Base-by-base conservation (phyloP, 2,113 vertebrate species). In the Gnathonemus echidnorhynchus region DNA sequence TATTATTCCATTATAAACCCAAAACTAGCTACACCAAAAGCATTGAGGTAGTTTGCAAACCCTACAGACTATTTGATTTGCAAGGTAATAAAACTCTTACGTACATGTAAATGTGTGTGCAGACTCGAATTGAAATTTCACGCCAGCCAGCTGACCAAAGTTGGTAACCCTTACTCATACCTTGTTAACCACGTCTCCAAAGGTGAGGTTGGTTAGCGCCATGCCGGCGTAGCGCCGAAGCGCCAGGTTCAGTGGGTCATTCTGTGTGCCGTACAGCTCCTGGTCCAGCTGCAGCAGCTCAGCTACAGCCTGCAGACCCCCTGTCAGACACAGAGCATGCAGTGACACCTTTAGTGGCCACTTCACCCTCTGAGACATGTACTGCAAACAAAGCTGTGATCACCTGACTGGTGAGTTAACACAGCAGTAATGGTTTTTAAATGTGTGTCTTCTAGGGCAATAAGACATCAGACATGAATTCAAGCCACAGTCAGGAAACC, bases 101-200 rank as follows among this genome's bases (percentile, higher is more conserved):
- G 7, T 58, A 8, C 21, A 58, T 58, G 56, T 24, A 24, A 1
- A 8, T 58, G 7, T 8, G 21, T 58, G 56, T 24, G 56, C 56
- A 8, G 56, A 21, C 19, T 24, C 8, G 2, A 24, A 58, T 3
- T 24, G 56, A 58, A 58, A 58, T 58, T 8, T 58, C 56, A 58
- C 21, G 19, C 56, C 56, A 62, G 24, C 1, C 56, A 62, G 24
- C 56, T n/a, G 56, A 62, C 56, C 24, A 62, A n/a, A 62, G 56
- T n/a, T 9, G 24, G 21, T 8, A n/a, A 9, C 21, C 0, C 21
- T n/a, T 2, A n/a, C 56, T 58, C 56, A 31, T 45, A 99, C 98
- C 97, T 99, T 99, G 95, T 99, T 99, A 92, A 97, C 98, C 0
- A 99, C 98, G 0, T 99, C 98, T 0, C 98, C 98, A 0, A 98